Percentiles rank a stretch among this genome's conserved stretches.
phyloP scores from a whole-genome alignment of 1,140 invertebrate species.

The Acromyrmex heyeri region DNA sequence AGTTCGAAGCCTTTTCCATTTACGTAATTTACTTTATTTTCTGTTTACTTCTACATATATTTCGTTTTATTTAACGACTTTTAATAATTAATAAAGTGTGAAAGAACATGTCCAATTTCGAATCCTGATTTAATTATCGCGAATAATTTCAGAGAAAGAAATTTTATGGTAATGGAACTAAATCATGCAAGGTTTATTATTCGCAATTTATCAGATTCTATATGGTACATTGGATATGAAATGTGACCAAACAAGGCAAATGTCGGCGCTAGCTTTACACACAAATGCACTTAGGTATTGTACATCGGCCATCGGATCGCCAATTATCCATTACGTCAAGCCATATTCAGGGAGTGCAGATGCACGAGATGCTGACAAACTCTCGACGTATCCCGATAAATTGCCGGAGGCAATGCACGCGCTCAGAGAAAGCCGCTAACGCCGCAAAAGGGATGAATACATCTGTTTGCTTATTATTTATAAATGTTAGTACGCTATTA shows the following conservation, averaged over 20 bases:
- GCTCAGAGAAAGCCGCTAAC: constrained; percentile 7
- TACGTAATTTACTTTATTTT: not conserved
- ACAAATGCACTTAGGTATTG: constrained; percentile 54
- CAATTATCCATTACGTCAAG: constrained; percentile 46
- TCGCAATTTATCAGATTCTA: constrained; percentile 1
- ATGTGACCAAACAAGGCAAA: constrained; percentile 31
- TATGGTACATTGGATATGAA: not conserved
- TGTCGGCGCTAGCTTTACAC: constrained; percentile 5
- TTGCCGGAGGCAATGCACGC: constrained; percentile 13
- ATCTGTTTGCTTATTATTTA: constrained; percentile 53
- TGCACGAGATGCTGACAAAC: constrained; percentile 41
- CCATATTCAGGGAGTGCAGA: constrained; percentile 36
- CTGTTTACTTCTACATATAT: not conserved
- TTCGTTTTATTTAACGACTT: not conserved
- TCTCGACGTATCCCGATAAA: constrained; percentile 44
- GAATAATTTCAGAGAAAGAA: not conserved
- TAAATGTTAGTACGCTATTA: constrained; percentile 1
- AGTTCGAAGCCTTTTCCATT: too few relatives aligned
- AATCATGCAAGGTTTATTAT: constrained; percentile 3
- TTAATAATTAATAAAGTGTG: not conserved
- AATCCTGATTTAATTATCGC: not conserved
- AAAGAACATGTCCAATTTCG: not conserved
- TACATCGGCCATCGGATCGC: constrained; percentile 5
- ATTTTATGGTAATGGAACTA: not conserved
- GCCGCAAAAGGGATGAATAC: not conserved